Conservation (phyloP, 2,888 invertebrate species). For the Machimus atricapillus region DNA sequence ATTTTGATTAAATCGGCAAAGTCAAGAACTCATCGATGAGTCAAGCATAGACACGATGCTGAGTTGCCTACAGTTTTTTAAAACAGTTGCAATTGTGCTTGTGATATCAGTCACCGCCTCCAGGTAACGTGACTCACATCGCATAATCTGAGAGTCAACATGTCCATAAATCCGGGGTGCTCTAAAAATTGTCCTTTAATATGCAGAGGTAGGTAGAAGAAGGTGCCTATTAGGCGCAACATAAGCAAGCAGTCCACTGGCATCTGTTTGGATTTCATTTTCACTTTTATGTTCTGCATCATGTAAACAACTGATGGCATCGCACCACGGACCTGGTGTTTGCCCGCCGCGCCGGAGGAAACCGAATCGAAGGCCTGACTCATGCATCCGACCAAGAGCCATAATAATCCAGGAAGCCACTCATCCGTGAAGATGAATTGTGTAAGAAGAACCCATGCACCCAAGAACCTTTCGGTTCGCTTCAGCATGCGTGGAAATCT, state of each 20-base stretch:
- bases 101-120: not conserved
- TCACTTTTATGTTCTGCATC: conserved; percentile 21
- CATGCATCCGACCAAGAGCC: conserved; percentile 6
- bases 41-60: not conserved
- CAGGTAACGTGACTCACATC: not conserved
- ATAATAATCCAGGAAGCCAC: conserved; percentile 20
- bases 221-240: not conserved
- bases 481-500: not conserved
- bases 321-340: not conserved
- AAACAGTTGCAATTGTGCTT: not conserved
- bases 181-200: conserved; percentile 15
- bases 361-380: not conserved
- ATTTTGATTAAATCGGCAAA: not conserved
- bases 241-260: not conserved
- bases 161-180: not conserved
- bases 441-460: conserved; percentile 26
- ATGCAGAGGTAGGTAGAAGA: not conserved
- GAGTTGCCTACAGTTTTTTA: not conserved
- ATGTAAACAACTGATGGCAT: conserved; percentile 19
- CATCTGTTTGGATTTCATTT: conserved; percentile 27
- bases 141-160: not conserved
- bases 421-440: conserved; percentile 31
- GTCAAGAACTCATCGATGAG: not conserved
- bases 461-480: not conserved
- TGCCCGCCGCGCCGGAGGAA: not conserved